Evolutionary conservation across 1,140 invertebrate species (phyloP).

Genomic region (Listronotus oregonensis): DNA sequence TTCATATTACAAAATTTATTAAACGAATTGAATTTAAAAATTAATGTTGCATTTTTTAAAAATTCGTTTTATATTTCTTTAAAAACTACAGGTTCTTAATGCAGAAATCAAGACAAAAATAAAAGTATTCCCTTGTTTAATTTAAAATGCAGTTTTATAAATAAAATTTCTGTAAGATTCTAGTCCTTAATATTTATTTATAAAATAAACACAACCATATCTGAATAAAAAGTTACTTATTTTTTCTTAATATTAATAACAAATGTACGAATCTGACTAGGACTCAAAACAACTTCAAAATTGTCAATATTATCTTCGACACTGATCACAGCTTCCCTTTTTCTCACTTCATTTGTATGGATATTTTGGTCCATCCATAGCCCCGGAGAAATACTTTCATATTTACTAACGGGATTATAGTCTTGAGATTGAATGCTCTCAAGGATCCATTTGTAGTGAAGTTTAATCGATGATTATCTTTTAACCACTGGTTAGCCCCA

Average conservation of each 20-base stretch:
- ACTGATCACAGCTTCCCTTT: constrained; percentile 22
- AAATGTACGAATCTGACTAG: constrained; percentile 51
- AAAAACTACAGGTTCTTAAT: too few species aligned
- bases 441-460: constrained; percentile 27
- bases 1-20: too few species aligned
- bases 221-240: constrained; percentile 8
- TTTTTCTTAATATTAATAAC: constrained; percentile 40
- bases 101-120: too few species aligned
- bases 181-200: too few species aligned
- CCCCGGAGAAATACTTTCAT: constrained; percentile 7
- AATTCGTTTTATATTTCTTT: too few species aligned
- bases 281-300: constrained; percentile 38
- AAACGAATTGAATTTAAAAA: too few species aligned
- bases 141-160: too few species aligned
- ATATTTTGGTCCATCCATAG: constrained; percentile 14
- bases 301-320: constrained; percentile 36
- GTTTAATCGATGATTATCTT: constrained; percentile 40
- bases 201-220: too few species aligned
- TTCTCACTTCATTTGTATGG: constrained; percentile 3
- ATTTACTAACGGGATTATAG: constrained; percentile 1
- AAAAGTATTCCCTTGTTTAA: too few species aligned
- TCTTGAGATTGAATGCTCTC: constrained; percentile 21
- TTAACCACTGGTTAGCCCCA: constrained; percentile 44
- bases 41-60: too few species aligned
- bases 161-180: too few species aligned